Base-by-base conservation (phyloP, 2,888 invertebrate genomes). In the Digitonthophagus gazella region DNA sequence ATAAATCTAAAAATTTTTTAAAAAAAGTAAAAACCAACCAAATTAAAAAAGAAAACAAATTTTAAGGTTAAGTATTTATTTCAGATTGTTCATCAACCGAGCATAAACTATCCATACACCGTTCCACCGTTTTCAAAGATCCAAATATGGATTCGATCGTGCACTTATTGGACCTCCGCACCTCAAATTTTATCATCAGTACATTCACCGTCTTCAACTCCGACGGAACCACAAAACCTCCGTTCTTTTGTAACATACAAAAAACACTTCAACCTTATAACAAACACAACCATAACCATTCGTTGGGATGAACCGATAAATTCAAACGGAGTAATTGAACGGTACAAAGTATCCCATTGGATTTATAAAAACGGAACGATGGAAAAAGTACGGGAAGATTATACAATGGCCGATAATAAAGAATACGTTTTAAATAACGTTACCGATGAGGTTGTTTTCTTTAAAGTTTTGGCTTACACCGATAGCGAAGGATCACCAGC, bases 121-220 rank as follows among this genome's bases (percentile, higher is more conserved):
- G 84, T 90, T 64, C 80, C 86, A 2, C 93, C 96, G 0, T 93
- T 92, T 80, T 90, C 91, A 5, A 83, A 85, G 14, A 80, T 95
- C 67, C 89, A 89, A 68, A 88, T 95, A 15, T 88, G 91, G 1
- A 87, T 97, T 2, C 88, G 92, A 44, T 91, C 95, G 0, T 91
- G 90, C 79, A 94, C 95, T 0, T 91, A 91, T 76, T 96, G 96
- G 96, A 93, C 88, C 90, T 1, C 91, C 93, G 90, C 93, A 0
- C 83, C 86, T 1, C 86, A 88, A 15, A 87, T 89, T 0, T 84
- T 87, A 0, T 86, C 87, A 0, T 83, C 84, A n/a, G 79, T 93
- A 0, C 87, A 87, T 76, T 93, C 96, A 0, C 96, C 96, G 0
- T 89, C 93, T 71, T 92, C 93, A 6, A 89, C 89, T 16, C 96